Evolutionary conservation across 2,797 vertebrate genomes (phyloP), one percentile per base, ranked within the genome.

Genomic region (Antennarius maculatus): DNA sequence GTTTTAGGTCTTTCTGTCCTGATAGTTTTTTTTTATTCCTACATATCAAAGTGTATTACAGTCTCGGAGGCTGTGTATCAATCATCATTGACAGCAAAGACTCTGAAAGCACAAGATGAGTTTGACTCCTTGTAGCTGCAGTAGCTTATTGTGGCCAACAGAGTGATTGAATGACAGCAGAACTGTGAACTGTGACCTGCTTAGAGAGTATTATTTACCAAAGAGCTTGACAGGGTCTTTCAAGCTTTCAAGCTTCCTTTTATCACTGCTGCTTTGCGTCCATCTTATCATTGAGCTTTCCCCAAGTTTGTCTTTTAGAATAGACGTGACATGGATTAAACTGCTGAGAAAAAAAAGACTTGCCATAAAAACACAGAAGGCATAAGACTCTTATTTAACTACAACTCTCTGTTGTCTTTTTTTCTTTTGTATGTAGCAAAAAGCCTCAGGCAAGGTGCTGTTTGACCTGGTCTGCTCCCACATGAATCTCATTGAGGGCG

Each of bases 401-500:
- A 15, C 2, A 39, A 2, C 39, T 18, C 23, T 62, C 51, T 59
- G 7, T 23, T 53, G 39, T 51, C 41, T 29, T 51, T 56, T 48
- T 0, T n/a, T 15, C 13, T 77, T 39, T 79, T 63, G 7, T 89
- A 92, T 83, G 42, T 92, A 99, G 98, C 95, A 96, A 94, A 95
- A 95, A 91, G 96, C 96, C 68, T 95, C 96, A 0, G 98, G 98
- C 60, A 99, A 97, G 77, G 92, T 95, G 88, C 86, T 99, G 80
- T 92, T 99, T 67, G 96, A 98, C 71, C 93, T 96, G 12, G 96
- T 99, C 62, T 99, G 97, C 87, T 93, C 89, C 76, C 96, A 98
- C 86, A 94, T 99, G 84, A 99, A 99, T 79, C 96, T 99, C 46
- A 92, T 98, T 12, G 98, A 99, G 88, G 96, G 97, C 0, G 98